A percentile compares a stretch with the other conserved stretches of the same genome.
These are phyloP conservation scores for Sphecodes monilicornis DNA, from an alignment of 2,888 invertebrate genomes.

Conservation along the genomic window DNA sequence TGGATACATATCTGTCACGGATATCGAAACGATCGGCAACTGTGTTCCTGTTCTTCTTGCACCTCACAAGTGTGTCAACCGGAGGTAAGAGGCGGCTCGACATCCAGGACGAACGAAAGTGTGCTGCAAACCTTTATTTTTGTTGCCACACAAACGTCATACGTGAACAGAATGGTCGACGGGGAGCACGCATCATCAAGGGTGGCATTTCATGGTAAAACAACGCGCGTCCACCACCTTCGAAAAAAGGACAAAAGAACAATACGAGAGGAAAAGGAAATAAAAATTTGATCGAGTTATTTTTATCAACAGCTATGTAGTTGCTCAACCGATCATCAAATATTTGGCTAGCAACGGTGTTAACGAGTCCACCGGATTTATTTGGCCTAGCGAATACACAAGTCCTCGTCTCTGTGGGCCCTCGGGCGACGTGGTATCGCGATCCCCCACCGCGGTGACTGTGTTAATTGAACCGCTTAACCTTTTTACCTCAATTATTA, in stretches of 20 bases:
- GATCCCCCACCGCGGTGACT: conserved; percentile 14
- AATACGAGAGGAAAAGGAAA: neutral
- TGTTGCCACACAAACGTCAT: neutral
- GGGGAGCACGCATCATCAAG: neutral
- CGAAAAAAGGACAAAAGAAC: neutral
- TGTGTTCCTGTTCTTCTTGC: conserved; percentile 14
- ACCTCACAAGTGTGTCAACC: neutral
- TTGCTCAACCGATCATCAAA: conserved; percentile 25
- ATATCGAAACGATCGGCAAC: conserved; percentile 46
- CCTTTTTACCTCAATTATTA: conserved; percentile 65
- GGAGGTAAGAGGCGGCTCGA: neutral
- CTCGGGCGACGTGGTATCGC: conserved; percentile 30
- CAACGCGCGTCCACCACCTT: neutral
- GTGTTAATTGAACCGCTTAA: conserved; percentile 51
- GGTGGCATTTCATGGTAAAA: neutral
- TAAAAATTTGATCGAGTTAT: conserved; percentile 15
- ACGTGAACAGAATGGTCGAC: neutral
- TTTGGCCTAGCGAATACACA: conserved; percentile 27
- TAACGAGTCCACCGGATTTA: conserved; percentile 51
- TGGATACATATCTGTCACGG: conserved; percentile 57
- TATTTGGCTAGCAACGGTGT: conserved; percentile 42
- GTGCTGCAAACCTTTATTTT: conserved; percentile 3
- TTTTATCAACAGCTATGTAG: conserved; percentile 22
- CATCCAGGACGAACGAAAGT: neutral
- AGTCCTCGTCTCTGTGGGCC: neutral